These are phyloP conservation scores for Colaptes auratus DNA, from an alignment of 2,113 vertebrate species.

Conservation along the genomic window DNA sequence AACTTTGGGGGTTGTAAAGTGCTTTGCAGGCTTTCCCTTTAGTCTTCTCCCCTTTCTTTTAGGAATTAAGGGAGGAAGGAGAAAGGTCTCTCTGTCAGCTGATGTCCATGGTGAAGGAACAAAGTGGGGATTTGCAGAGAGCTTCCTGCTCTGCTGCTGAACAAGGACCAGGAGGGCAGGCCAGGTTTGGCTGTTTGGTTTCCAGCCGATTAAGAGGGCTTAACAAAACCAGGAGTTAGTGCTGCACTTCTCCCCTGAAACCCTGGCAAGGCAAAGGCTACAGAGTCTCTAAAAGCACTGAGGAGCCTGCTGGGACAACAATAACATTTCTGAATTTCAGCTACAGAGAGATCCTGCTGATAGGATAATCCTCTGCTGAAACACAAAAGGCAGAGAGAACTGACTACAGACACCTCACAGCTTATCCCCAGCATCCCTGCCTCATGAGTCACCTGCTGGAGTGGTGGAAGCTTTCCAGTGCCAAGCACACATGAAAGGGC, in stretches of 20 bases:
- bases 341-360: slow-evolving; percentile 10
- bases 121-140: background rate
- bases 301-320: background rate
- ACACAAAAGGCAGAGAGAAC: slow-evolving; percentile 22
- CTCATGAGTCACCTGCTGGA: background rate
- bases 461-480: background rate
- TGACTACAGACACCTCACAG: background rate
- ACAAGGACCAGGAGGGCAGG: background rate
- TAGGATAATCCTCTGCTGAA: slow-evolving; percentile 2
- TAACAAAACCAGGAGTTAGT: background rate
- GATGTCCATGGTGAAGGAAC: background rate
- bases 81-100: background rate
- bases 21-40: background rate
- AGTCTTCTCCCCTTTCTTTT: background rate
- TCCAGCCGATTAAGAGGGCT: background rate
- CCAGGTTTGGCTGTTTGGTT: background rate
- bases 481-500: background rate
- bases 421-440: background rate
- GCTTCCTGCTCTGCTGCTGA: background rate
- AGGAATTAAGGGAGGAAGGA: background rate
- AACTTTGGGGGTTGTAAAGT: background rate
- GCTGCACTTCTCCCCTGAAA: background rate
- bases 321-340: background rate
- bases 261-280: background rate
- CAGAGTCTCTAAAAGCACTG: background rate